phyloP scores from a whole-genome alignment of 2,888 invertebrate genomes.

The Myathropa florea region DNA sequence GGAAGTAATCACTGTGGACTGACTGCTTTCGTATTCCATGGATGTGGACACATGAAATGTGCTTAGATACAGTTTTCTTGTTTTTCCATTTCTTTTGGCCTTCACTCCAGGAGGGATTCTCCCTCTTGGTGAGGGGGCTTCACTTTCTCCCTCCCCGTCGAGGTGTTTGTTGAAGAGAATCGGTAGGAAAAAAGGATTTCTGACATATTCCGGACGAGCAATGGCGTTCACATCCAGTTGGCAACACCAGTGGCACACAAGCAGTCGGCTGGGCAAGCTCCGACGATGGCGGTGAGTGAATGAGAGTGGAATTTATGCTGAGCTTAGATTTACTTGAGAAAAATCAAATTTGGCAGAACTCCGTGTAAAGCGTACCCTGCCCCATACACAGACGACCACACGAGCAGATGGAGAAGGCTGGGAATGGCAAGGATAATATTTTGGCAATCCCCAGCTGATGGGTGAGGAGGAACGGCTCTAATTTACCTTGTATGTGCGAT shows the following conservation, averaged over 20 bases:
- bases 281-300: constrained; percentile 3
- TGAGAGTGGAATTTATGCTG: constrained; percentile 61
- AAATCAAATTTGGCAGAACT: constrained; percentile 65
- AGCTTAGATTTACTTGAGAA: constrained; percentile 68
- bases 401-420: neutral
- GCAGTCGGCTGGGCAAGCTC: neutral
- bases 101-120: neutral
- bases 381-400: constrained; percentile 12
- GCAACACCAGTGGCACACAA: constrained; percentile 11
- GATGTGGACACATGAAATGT: constrained; percentile 66
- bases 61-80: constrained; percentile 59
- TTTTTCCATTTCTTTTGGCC: constrained; percentile 3
- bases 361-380: constrained; percentile 51
- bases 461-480: neutral
- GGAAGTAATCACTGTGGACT: constrained; percentile 63
- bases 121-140: neutral
- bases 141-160: constrained; percentile 14
- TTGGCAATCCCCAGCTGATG: constrained; percentile 36
- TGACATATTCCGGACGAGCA: constrained; percentile 52
- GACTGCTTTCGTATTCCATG: constrained; percentile 65
- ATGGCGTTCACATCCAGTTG: constrained; percentile 49
- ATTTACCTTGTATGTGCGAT: constrained; percentile 58
- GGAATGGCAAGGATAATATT: constrained; percentile 22
- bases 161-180: too few species aligned
- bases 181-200: constrained; percentile 57